Evolutionary conservation across 2,113 vertebrate genomes (phyloP).

Genomic region (Pardalotus punctatus): DNA sequence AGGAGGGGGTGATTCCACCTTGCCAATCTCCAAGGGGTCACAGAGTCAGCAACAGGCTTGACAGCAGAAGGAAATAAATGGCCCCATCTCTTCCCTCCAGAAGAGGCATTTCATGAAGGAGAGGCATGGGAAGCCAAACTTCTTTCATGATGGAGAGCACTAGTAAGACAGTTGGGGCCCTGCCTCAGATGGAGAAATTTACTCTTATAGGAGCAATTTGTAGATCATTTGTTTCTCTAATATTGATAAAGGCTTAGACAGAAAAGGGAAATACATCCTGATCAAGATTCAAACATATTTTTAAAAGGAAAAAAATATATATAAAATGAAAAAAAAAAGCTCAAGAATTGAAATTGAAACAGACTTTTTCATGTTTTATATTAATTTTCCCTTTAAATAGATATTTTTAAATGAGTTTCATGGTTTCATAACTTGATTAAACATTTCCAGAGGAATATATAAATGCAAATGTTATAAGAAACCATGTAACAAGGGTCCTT

Average conservation of each 20-base stretch:
- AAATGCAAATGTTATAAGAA: background rate
- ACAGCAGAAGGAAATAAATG: background rate
- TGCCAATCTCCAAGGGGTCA: background rate
- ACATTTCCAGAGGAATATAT: background rate
- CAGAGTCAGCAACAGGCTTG: background rate
- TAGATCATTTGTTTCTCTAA: background rate
- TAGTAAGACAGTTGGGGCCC: fast-evolving
- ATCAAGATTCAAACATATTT: background rate
- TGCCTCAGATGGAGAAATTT: background rate
- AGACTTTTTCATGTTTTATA: background rate
- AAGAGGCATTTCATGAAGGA: background rate
- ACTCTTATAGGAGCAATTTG: background rate
- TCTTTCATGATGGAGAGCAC: background rate
- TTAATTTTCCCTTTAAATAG: background rate
- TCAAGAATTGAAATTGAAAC: background rate
- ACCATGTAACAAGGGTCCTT: background rate
- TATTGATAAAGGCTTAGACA: background rate
- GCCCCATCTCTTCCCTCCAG: background rate
- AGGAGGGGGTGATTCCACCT: background rate
- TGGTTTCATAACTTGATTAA: background rate
- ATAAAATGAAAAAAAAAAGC: background rate
- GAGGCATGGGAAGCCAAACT: background rate
- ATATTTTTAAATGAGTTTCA: background rate
- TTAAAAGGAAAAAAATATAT: background rate
- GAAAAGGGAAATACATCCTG: background rate